These are phyloP conservation scores for Dendropsophus ebraccatus DNA, from an alignment of 2,113 vertebrate species.

Conservation along the genomic window DNA sequence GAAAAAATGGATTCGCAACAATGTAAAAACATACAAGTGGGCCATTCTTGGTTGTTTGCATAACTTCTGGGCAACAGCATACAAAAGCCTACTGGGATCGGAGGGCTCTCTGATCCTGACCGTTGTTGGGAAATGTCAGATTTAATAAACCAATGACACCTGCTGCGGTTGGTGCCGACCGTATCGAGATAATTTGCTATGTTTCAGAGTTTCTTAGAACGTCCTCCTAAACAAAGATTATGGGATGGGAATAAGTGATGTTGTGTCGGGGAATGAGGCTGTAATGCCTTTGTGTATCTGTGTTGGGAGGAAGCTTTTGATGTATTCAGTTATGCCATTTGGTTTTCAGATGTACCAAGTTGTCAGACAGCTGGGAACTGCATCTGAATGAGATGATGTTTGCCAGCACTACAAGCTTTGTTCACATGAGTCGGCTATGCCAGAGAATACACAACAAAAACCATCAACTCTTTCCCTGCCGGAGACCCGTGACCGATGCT, in stretches of 20 bases:
- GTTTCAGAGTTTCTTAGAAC: neutral
- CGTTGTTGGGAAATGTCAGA: too few relatives aligned
- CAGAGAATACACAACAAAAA: conserved; percentile 29
- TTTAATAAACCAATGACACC: neutral
- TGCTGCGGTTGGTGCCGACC: neutral
- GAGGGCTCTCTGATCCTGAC: too few relatives aligned
- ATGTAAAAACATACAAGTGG: too few relatives aligned
- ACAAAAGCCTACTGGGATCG: too few relatives aligned
- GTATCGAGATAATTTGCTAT: neutral
- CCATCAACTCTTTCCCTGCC: conserved; percentile 38
- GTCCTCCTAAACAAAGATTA: neutral
- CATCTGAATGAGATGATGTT: conserved; percentile 49
- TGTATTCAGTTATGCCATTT: conserved; percentile 51
- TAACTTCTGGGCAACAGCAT: too few relatives aligned
- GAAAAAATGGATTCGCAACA: too few relatives aligned
- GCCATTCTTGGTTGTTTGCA: too few relatives aligned
- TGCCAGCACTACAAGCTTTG: conserved; percentile 47
- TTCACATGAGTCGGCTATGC: conserved; percentile 46
- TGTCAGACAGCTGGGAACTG: conserved; percentile 55
- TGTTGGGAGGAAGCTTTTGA: conserved; percentile 33
- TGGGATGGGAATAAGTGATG: neutral
- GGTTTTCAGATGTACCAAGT: conserved; percentile 54
- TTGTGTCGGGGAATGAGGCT: neutral
- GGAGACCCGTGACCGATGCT: neutral
- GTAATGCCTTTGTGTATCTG: conserved; percentile 20